Evolutionary conservation across 2,888 invertebrate genomes (phyloP).

Genomic region (Theretra japonica): DNA sequence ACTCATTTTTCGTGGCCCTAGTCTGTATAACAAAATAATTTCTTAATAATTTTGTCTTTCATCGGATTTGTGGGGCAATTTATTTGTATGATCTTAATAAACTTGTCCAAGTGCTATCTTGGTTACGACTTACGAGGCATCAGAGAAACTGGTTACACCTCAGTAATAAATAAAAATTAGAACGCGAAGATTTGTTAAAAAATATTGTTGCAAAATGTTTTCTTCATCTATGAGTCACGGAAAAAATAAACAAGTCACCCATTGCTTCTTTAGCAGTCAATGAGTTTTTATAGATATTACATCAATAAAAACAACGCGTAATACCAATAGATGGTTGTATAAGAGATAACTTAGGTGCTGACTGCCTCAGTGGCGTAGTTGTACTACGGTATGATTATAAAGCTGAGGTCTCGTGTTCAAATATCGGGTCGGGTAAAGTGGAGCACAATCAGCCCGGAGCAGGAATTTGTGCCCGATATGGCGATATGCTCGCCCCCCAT

Average conservation of each 20-base stretch:
- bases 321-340: too few species aligned
- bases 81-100: slow-evolving; percentile 36
- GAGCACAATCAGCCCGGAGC: too few species aligned
- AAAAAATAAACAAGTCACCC: not conserved
- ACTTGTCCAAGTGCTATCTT: slow-evolving; percentile 7
- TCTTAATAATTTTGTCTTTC: slow-evolving; percentile 23
- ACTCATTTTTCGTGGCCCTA: slow-evolving; percentile 69
- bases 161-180: slow-evolving; percentile 4
- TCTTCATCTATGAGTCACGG: not conserved
- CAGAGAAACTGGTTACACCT: slow-evolving; percentile 7
- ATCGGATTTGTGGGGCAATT: slow-evolving; percentile 36
- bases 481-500: too few species aligned
- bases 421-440: too few species aligned
- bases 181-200: not conserved
- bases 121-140: not conserved
- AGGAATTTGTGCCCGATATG: too few species aligned
- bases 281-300: too few species aligned
- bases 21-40: slow-evolving; percentile 43
- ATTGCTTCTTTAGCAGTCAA: not conserved
- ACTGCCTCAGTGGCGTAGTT: too few species aligned
- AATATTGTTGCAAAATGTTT: not conserved
- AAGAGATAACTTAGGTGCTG: too few species aligned
- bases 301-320: too few species aligned
- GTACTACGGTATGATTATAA: too few species aligned
- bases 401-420: too few species aligned